These are phyloP conservation scores for Mus spretus DNA, from an alignment of 2,797 vertebrate genomes.

Conservation along the genomic window DNA sequence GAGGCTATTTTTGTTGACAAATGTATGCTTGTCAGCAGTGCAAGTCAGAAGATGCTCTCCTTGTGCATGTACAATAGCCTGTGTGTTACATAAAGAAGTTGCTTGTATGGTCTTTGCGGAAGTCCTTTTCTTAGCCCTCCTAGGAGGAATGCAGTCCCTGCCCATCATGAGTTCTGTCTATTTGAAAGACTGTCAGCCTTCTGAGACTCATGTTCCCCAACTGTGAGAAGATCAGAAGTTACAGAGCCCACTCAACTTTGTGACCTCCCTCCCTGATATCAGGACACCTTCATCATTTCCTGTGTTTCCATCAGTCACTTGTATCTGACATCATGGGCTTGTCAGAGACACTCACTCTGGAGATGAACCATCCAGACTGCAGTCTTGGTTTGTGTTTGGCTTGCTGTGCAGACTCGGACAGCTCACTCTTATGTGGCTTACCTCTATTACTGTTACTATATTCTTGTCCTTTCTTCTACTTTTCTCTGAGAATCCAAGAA, in stretches of 20 bases:
- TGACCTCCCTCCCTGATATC: rapidly evolving
- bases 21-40: not conserved
- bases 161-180: not conserved
- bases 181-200: not conserved
- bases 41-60: not conserved
- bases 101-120: not conserved
- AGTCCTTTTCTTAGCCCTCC: not conserved
- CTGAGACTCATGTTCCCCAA: not conserved
- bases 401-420: not conserved
- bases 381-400: not conserved
- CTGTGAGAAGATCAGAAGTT: not conserved
- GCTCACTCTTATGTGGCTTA: not conserved
- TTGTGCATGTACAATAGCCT: not conserved
- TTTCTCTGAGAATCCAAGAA: not conserved
- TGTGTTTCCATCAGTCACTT: not conserved
- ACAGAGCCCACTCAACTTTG: not conserved
- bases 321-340: not conserved
- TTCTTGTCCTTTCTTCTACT: not conserved
- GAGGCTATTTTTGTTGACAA: conserved; percentile 51
- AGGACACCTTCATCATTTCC: not conserved
- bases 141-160: not conserved
- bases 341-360: not conserved
- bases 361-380: not conserved
- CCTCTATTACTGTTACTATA: not conserved
- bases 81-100: not conserved